phyloP scores from a whole-genome alignment of 2,888 invertebrate genomes.

The Bellardia bayeri region DNA sequence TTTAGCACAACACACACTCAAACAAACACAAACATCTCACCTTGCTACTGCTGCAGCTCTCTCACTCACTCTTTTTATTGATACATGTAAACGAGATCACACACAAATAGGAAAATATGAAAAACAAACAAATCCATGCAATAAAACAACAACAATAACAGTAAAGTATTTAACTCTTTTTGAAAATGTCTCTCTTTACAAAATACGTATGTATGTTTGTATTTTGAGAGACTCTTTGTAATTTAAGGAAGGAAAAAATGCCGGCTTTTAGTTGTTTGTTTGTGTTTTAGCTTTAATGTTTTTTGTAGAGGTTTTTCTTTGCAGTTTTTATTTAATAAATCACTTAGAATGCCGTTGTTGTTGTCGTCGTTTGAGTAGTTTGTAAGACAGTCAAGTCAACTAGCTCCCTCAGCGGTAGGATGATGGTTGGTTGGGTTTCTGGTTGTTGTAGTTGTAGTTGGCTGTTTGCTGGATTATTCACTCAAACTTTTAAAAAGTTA shows the following conservation, averaged over 20 bases:
- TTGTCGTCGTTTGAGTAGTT: constrained; percentile 41
- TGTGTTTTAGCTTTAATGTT: too few relatives aligned
- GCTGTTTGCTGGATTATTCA: constrained; percentile 38
- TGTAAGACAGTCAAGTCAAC: constrained; percentile 6
- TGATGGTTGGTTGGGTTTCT: constrained; percentile 32
- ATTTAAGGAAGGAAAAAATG: constrained; percentile 4
- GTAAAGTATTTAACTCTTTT: constrained; percentile 18
- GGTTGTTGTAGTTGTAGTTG: constrained; percentile 29
- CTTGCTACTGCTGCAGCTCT: not conserved
- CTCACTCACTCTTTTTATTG: constrained; percentile 47
- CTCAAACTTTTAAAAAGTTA: constrained; percentile 55
- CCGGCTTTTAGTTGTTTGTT: constrained; percentile 59
- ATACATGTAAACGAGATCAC: constrained; percentile 51
- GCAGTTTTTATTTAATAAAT: constrained; percentile 1
- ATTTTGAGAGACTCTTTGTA: not conserved
- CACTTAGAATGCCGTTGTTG: constrained; percentile 16
- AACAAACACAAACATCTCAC: not conserved
- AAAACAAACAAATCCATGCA: constrained; percentile 19
- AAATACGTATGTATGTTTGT: not conserved
- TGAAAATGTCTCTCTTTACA: not conserved
- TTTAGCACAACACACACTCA: not conserved
- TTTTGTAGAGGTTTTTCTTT: not conserved
- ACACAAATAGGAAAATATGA: constrained; percentile 21
- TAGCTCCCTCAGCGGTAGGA: constrained; percentile 64
- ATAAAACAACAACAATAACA: not conserved